Evolutionary conservation across 64 coral and sea anemone species (phyloP).

Genomic region (Orbicella faveolata): DNA sequence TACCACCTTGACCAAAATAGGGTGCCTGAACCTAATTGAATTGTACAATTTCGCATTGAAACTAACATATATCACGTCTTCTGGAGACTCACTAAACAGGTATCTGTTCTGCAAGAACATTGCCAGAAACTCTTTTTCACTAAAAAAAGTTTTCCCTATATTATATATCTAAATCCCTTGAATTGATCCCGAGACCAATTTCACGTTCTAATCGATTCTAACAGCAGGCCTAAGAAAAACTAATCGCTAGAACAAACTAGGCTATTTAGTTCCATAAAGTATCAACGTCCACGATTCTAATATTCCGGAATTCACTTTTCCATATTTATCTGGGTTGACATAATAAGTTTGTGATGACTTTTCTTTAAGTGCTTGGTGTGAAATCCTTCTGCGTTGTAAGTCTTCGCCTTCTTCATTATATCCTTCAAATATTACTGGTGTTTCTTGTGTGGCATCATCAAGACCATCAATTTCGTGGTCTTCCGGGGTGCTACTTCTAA

Average conservation of each 20-base stretch:
- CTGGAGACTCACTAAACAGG: too few species aligned
- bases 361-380: neutral
- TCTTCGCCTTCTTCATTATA: neutral
- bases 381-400: slow-evolving; percentile 27
- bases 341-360: neutral
- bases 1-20: too few species aligned
- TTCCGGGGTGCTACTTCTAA: neutral
- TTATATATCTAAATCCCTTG: neutral
- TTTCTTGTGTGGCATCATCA: neutral
- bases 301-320: slow-evolving; percentile 51
- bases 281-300: slow-evolving; percentile 65
- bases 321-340: slow-evolving; percentile 21
- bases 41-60: too few species aligned
- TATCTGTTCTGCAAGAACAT: too few species aligned
- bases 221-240: neutral
- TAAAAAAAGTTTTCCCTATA: too few species aligned
- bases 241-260: neutral
- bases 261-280: slow-evolving; percentile 56
- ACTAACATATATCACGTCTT: too few species aligned
- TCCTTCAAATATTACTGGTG: neutral
- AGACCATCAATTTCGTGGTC: neutral
- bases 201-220: neutral
- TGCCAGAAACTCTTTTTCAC: too few species aligned
- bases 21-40: too few species aligned
- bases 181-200: neutral